A percentile compares a stretch with the other conserved stretches of the same genome.
These are phyloP conservation scores for Gymnoscopelus braueri DNA, from an alignment of 2,797 vertebrate genomes.

Conservation along the genomic window DNA sequence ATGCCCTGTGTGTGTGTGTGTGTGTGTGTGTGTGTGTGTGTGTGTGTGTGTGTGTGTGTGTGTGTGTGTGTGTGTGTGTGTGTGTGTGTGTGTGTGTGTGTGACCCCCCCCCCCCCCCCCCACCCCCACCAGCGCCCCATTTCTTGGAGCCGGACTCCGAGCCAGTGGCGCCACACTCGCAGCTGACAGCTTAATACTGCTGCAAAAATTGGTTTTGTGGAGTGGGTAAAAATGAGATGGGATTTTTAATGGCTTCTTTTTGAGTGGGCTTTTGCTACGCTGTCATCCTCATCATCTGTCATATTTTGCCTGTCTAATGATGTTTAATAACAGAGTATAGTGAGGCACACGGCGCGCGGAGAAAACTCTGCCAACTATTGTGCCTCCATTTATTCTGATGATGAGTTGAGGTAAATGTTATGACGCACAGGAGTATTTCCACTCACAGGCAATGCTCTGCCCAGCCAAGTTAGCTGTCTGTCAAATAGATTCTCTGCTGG, in stretches of 20 bases:
- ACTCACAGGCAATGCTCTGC: conserved; percentile 47
- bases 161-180: conserved; percentile 75
- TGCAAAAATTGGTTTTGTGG: conserved; percentile 70
- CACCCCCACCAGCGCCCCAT: conserved; percentile 29
- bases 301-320: conserved; percentile 69
- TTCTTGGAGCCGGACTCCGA: conserved; percentile 65
- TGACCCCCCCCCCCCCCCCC: background rate
- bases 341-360: conserved; percentile 30
- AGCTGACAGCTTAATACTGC: conserved; percentile 75
- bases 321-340: conserved; percentile 69
- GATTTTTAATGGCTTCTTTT: conserved; percentile 67
- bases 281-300: conserved; percentile 73
- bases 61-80: background rate
- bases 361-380: conserved; percentile 69
- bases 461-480: conserved; percentile 58
- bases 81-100: too few species aligned
- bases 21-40: too few species aligned
- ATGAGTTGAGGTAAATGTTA: conserved; percentile 72
- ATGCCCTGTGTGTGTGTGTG: too few species aligned
- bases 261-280: conserved; percentile 50
- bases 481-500: conserved; percentile 54
- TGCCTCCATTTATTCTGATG: conserved; percentile 52
- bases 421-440: conserved; percentile 68
- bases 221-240: conserved; percentile 64
- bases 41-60: too few species aligned